Evolutionary conservation across 2,888 invertebrate species (phyloP).

Genomic region (Caenorhabditis uteleia): DNA sequence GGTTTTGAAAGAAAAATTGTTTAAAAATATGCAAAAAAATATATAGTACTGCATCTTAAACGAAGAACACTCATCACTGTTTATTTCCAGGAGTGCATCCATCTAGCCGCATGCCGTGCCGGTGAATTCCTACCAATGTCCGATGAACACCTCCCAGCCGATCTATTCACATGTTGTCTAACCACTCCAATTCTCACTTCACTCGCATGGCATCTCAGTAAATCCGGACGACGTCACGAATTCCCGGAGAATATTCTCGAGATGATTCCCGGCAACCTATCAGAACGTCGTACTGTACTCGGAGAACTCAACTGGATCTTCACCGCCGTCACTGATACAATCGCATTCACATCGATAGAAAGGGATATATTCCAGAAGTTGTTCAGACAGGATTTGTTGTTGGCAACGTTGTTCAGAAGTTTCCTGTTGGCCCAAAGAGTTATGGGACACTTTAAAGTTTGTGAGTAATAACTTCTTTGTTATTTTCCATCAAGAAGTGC

Average conservation of each 20-base stretch:
- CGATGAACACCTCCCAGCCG: conserved; percentile 94
- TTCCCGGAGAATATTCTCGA: conserved; percentile 62
- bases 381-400: conserved; percentile 88
- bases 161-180: conserved; percentile 93
- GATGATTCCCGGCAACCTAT: conserved; percentile 91
- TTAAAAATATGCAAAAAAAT: no score
- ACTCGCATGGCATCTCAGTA: conserved; percentile 62
- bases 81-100: conserved; percentile 79
- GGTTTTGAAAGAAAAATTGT: no score
- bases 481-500: not conserved
- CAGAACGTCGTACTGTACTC: conserved; percentile 83
- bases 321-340: conserved; percentile 98
- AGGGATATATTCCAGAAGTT: conserved; percentile 90
- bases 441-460: conserved; percentile 88
- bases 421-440: conserved; percentile 94
- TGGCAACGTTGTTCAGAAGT: conserved; percentile 96
- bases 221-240: conserved; percentile 48
- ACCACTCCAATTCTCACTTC: conserved; percentile 91
- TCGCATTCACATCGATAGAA: conserved; percentile 96
- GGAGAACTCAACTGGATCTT: conserved; percentile 99
- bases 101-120: conserved; percentile 92
- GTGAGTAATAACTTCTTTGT: conserved; percentile 9
- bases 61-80: not conserved
- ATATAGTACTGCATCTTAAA: not conserved
- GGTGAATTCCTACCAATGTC: conserved; percentile 89